These are phyloP conservation scores for Leptinotarsa lineolata DNA, from an alignment of 1,140 invertebrate genomes.

Conservation along the genomic window DNA sequence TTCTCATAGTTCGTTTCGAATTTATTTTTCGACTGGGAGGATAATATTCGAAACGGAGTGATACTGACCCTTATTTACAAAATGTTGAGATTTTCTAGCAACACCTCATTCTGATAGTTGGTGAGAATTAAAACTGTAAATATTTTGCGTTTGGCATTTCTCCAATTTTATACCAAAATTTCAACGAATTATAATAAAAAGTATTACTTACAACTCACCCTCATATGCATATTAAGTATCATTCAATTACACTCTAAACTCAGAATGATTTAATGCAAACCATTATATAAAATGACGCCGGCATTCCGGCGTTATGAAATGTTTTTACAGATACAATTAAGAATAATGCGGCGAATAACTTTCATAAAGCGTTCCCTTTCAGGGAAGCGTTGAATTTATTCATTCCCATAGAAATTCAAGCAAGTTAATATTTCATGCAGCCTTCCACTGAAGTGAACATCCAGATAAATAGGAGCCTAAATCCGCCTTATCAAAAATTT, in stretches of 20 bases:
- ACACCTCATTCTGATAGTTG: no score
- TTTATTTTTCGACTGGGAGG: no score
- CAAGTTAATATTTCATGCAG: constrained; percentile 32
- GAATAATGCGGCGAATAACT: constrained; percentile 13
- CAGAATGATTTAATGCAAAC: not conserved
- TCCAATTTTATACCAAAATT: no score
- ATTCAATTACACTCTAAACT: not conserved
- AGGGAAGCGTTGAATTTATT: constrained; percentile 13
- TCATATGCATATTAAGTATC: not conserved
- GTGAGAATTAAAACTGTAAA: no score
- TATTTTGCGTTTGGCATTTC: no score
- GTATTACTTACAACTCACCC: not conserved
- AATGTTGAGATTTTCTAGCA: no score
- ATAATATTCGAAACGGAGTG: no score
- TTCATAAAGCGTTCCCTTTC: constrained; percentile 2
- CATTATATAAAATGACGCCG: not conserved
- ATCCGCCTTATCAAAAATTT: constrained; percentile 34
- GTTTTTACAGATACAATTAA: constrained; percentile 20
- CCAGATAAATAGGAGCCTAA: constrained; percentile 33
- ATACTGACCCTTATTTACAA: no score
- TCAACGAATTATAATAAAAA: no score
- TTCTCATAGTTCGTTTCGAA: no score
- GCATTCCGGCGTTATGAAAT: constrained; percentile 1
- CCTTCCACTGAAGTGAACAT: constrained; percentile 16
- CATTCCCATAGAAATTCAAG: constrained; percentile 16